Percentiles rank a stretch among this genome's conserved stretches.
Evolutionary conservation across 2,113 vertebrate genomes (phyloP).

Genomic region (Catharus bicknelli): DNA sequence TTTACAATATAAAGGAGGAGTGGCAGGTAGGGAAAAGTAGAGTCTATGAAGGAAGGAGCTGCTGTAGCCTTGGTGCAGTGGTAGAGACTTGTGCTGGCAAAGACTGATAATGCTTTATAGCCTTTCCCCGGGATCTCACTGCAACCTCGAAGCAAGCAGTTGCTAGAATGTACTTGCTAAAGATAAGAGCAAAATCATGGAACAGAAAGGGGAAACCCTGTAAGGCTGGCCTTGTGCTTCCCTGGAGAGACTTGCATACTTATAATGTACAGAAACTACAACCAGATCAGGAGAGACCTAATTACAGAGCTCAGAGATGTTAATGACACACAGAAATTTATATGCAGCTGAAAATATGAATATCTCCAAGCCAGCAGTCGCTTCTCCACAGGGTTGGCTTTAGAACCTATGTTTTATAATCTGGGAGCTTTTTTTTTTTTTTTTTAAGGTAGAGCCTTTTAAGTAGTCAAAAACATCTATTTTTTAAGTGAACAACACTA

Average conservation of each 20-base stretch:
- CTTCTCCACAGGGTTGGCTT: slow-evolving; percentile 73
- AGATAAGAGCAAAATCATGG: slow-evolving; percentile 13
- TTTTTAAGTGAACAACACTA: background rate
- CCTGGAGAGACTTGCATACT: slow-evolving; percentile 54
- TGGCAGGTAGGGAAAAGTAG: background rate
- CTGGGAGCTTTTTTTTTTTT: slow-evolving; percentile 11
- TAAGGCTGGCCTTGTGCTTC: slow-evolving; percentile 45
- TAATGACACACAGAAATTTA: slow-evolving; percentile 82
- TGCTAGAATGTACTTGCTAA: slow-evolving; percentile 23
- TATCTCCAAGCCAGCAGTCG: slow-evolving; percentile 69
- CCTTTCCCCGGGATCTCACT: background rate
- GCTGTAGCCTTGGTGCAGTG: background rate
- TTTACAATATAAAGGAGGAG: background rate
- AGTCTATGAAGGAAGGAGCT: background rate
- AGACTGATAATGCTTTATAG: background rate
- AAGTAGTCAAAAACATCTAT: slow-evolving; percentile 4
- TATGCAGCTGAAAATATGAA: slow-evolving; percentile 77
- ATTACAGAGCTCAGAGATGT: slow-evolving; percentile 80
- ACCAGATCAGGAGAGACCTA: slow-evolving; percentile 79
- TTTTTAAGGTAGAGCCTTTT: slow-evolving; percentile 40
- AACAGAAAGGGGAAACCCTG: slow-evolving; percentile 52
- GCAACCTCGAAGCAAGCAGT: slow-evolving; percentile 19
- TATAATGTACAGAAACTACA: slow-evolving; percentile 68
- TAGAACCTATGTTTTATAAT: slow-evolving; percentile 67
- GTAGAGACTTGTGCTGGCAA: background rate